Conservation (phyloP, 2,797 vertebrate genomes). For the Cheirogaleus major region DNA sequence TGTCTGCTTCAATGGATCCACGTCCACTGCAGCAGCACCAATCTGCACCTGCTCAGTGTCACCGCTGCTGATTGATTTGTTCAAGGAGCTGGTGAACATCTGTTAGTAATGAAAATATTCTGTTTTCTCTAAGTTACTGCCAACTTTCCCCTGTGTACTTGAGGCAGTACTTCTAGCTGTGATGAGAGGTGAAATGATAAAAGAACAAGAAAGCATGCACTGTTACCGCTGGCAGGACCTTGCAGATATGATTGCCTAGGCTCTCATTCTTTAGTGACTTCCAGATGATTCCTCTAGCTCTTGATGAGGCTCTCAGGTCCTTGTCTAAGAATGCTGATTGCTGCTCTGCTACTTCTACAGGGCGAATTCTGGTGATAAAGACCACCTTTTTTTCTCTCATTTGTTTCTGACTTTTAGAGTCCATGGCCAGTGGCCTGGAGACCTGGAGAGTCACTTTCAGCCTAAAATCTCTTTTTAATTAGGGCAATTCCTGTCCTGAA, state of each 20-base stretch:
- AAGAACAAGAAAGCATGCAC: background rate
- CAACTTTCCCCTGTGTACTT: background rate
- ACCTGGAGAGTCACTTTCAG: background rate
- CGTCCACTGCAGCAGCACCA: background rate
- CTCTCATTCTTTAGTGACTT: background rate
- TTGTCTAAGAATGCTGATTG: background rate
- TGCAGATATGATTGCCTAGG: background rate
- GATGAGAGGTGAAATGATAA: background rate
- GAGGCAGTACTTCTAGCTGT: background rate
- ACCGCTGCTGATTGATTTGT: background rate
- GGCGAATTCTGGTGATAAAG: background rate
- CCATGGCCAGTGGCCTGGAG: background rate
- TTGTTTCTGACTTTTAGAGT: background rate
- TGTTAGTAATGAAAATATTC: background rate
- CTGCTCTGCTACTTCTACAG: background rate
- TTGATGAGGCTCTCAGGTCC: rapidly evolving
- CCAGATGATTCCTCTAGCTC: background rate
- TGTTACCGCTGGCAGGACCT: background rate
- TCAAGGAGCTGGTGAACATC: background rate
- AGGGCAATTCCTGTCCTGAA: background rate
- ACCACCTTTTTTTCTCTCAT: background rate
- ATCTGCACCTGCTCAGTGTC: background rate
- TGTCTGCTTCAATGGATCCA: background rate
- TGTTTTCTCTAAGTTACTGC: background rate
- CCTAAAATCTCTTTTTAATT: background rate